Percentiles rank a stretch among this genome's conserved stretches.
These are phyloP conservation scores for Phalacrocorax brasilianus DNA, from an alignment of 2,113 vertebrate species.

Conservation along the genomic window DNA sequence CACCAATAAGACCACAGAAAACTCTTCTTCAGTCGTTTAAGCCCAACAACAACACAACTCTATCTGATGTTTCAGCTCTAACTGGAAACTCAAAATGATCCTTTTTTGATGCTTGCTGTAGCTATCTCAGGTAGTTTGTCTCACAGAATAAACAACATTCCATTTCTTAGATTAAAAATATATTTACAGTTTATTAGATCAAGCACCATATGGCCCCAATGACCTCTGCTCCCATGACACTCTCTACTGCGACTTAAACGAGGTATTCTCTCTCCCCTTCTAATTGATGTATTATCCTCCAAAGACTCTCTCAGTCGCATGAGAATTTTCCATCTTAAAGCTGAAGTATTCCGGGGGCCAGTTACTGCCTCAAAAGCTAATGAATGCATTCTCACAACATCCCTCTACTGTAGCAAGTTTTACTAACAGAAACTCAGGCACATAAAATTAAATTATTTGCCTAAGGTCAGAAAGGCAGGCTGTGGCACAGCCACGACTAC, in stretches of 20 bases:
- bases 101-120: neutral
- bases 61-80: neutral
- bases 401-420: neutral
- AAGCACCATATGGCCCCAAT: neutral
- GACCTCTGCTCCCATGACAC: neutral
- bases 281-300: neutral
- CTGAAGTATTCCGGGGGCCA: neutral
- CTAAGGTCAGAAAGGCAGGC: neutral
- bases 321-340: neutral
- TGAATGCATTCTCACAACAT: neutral
- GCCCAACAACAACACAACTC: neutral
- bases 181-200: neutral
- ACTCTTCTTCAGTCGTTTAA: neutral
- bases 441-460: neutral
- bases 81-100: neutral
- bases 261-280: neutral
- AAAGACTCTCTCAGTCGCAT: neutral
- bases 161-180: neutral
- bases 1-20: neutral
- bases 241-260: neutral
- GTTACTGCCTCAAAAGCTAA: neutral
- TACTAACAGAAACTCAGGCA: neutral
- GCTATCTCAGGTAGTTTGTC: neutral
- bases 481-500: neutral
- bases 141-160: neutral